phyloP scores from a whole-genome alignment of 2,888 invertebrate genomes.

The Drepanosiphum platanoidis region DNA sequence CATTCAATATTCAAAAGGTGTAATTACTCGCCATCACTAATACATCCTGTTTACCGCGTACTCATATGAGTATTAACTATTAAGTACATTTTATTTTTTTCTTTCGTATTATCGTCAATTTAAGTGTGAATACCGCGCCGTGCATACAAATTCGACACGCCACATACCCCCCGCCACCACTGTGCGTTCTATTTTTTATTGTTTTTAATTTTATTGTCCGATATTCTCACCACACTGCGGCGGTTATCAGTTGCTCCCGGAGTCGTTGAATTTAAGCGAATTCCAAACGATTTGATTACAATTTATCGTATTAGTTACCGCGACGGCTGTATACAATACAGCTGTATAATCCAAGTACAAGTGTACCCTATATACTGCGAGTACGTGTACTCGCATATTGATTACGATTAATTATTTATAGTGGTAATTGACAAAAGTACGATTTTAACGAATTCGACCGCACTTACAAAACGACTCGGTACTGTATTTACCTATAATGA shows the following conservation, averaged over 20 bases:
- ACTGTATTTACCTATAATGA: too few relatives aligned
- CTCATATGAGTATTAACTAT: slow-evolving; percentile 6
- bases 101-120: slow-evolving; percentile 48
- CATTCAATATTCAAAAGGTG: slow-evolving; percentile 60
- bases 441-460: too few relatives aligned
- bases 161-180: neutral
- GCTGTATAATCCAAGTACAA: neutral
- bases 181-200: neutral
- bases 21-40: slow-evolving; percentile 57
- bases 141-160: slow-evolving; percentile 43
- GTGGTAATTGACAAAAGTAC: neutral
- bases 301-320: neutral
- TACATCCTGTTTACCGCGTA: slow-evolving; percentile 55
- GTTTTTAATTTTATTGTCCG: slow-evolving; percentile 51
- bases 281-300: neutral
- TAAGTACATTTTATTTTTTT: slow-evolving; percentile 46
- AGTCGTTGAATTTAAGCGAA: neutral
- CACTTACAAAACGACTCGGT: too few relatives aligned
- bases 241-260: neutral
- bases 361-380: neutral
- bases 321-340: neutral
- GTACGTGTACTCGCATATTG: neutral
- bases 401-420: neutral
- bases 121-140: slow-evolving; percentile 38
- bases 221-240: neutral